phyloP scores from a whole-genome alignment of 2,797 vertebrate genomes.

The Prunella strophiata region DNA sequence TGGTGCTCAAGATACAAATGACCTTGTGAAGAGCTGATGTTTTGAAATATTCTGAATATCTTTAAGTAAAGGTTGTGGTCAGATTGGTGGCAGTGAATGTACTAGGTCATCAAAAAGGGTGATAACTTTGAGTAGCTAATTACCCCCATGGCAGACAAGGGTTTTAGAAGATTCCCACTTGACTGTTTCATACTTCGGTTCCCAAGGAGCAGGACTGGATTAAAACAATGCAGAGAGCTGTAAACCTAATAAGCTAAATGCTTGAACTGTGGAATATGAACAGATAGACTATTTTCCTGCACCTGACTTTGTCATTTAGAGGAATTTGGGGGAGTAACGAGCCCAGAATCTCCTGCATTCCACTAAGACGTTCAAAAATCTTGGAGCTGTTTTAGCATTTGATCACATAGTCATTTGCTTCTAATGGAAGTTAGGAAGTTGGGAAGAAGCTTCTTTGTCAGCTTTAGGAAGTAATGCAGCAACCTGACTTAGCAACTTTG shows the following conservation, averaged over 20 bases:
- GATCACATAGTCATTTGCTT: neutral
- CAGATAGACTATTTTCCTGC: neutral
- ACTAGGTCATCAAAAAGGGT: neutral
- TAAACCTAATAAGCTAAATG: neutral
- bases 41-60: conserved; percentile 1
- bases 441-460: neutral
- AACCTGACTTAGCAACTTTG: neutral
- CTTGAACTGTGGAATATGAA: neutral
- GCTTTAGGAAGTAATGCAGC: neutral
- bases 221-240: neutral
- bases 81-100: neutral
- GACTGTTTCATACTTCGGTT: neutral
- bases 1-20: neutral
- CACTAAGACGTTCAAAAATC: neutral
- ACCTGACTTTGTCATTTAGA: neutral
- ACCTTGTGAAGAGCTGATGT: neutral
- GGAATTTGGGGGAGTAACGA: neutral
- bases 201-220: neutral
- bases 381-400: neutral
- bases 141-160: neutral
- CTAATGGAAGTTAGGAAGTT: neutral
- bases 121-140: neutral
- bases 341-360: neutral
- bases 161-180: neutral
- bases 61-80: neutral